phyloP scores from a whole-genome alignment of 2,113 vertebrate genomes.

The Seriola dumerili region DNA sequence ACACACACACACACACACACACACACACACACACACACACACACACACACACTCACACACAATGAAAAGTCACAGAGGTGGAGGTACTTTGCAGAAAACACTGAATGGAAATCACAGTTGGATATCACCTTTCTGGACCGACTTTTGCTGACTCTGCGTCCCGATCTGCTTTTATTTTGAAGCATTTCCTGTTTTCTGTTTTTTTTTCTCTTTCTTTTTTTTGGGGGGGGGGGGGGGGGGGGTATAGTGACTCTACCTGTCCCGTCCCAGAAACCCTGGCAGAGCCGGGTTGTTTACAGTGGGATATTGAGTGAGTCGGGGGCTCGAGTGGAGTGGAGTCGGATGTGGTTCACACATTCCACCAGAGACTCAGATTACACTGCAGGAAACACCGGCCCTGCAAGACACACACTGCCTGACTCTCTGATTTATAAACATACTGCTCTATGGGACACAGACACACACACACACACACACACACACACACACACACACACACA shows the following conservation, averaged over 20 bases:
- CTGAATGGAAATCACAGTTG: slow-evolving; percentile 16
- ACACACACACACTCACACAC: not conserved
- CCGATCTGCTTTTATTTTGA: slow-evolving; percentile 59
- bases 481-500: slow-evolving; percentile 40
- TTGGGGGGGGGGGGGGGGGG: not conserved
- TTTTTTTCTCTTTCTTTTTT: not conserved
- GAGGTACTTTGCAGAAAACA: slow-evolving; percentile 24
- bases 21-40: not conserved
- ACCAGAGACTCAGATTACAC: slow-evolving; percentile 81
- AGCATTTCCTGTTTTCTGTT: slow-evolving; percentile 56
- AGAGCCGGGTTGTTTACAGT: slow-evolving; percentile 75
- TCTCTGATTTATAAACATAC: slow-evolving; percentile 72
- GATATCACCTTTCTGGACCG: not conserved
- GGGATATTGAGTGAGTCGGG: slow-evolving; percentile 77
- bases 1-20: not conserved
- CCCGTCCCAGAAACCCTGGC: slow-evolving; percentile 51
- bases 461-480: slow-evolving; percentile 43
- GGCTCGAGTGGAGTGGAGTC: slow-evolving; percentile 78
- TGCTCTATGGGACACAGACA: slow-evolving; percentile 34
- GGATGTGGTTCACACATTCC: slow-evolving; percentile 83
- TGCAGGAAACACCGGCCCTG: slow-evolving; percentile 81
- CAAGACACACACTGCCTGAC: slow-evolving; percentile 74
- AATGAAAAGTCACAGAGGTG: not conserved
- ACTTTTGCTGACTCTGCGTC: not conserved
- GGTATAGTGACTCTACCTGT: slow-evolving; percentile 59